Evolutionary conservation across 1,140 invertebrate genomes (phyloP), one percentile per base, ranked within the genome.

Genomic region (Saccostrea glomerata): DNA sequence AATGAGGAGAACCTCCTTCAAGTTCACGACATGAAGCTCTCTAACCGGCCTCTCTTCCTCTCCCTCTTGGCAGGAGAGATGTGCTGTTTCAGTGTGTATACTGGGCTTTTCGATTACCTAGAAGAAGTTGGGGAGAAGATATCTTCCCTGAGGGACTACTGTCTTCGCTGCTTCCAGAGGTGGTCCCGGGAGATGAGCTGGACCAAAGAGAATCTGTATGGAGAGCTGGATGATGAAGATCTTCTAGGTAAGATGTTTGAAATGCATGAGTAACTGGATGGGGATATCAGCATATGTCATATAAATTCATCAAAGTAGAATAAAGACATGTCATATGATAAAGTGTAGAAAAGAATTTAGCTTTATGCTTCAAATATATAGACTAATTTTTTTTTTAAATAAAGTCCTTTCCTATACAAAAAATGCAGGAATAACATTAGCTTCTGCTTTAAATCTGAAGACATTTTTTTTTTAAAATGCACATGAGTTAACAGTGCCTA

Each of bases 121-220:
- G 92, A 93, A 20, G 87, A 86, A 2, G 86, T 91, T 58, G 86
- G 89, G 25, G 91, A 93, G 73, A 90, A 92, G 63, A 90, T 90
- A 77, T 90, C 89, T 55, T 92, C 92, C 40, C 89, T 94, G 70
- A 87, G 93, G 36, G 92, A 93, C 23, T 90, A 94, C 77, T 93
- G 92, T 92, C 90, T 89, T 7, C 82, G 88, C 2, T 91, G 92
- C 85, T 89, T 94, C 40, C 91, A 92, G 58, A 89, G 92, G 6
- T 94, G 94, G 94, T 90, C 93, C 0, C 87, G 88, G 20, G 91
- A 93, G 12, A 91, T 92, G 77, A 94, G 93, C 85, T 94, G 94
- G 93, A 88, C 66, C 13, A 91, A 90, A 40, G 91, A 92, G n/a
- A 89, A 89, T 60, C 56, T 90, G 13, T 89, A 90, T 63, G 89